Evolutionary conservation across 2,888 invertebrate genomes (phyloP), one percentile per base, ranked within the genome.

Genomic region (Sussaba pulchella): DNA sequence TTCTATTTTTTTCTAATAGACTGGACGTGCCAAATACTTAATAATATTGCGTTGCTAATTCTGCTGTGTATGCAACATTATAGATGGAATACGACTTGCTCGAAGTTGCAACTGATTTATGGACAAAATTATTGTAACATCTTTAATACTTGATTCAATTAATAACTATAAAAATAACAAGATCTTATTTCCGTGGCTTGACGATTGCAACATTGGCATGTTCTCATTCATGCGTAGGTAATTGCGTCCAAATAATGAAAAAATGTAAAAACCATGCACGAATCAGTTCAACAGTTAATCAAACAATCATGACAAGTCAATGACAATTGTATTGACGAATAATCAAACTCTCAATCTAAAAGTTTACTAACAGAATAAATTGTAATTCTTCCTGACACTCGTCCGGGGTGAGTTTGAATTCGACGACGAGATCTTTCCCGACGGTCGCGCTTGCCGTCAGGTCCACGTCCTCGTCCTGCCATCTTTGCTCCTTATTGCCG

Each of bases 341-440:
- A 10, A 41, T 2, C 47, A 61, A 67, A 61, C 4, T 10, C 19
- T 31, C 12, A 14, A 19, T 9, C 17, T n/a, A 64, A 57, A 54
- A 69, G 10, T 71, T 19, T 66, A 88, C 91, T 91, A 75, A 92
- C 92, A 92, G 69, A 81, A 88, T 86, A 77, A 91, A 91, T 82
- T 84, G 85, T 63, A 90, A 83, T 69, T 89, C 85, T 43, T 88
- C 87, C 47, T 84, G 83, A 70, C 86, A 84, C 69, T 87, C 86
- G 59, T 85, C 72, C 31, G 85, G 82, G n/a, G 84, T 78, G 43
- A 92, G 83, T 70, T 89, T 88, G 54, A 91, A 63, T 72, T 89
- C 87, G 52, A 89, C n/a, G 24, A 90, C 80, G 72, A 90, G 69
- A 75, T 91, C 89, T 45, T 89, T 88, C 50, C 87, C 90, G 9